These are phyloP conservation scores for Azemiops feae DNA, from an alignment of 2,113 vertebrate species.

Conservation along the genomic window DNA sequence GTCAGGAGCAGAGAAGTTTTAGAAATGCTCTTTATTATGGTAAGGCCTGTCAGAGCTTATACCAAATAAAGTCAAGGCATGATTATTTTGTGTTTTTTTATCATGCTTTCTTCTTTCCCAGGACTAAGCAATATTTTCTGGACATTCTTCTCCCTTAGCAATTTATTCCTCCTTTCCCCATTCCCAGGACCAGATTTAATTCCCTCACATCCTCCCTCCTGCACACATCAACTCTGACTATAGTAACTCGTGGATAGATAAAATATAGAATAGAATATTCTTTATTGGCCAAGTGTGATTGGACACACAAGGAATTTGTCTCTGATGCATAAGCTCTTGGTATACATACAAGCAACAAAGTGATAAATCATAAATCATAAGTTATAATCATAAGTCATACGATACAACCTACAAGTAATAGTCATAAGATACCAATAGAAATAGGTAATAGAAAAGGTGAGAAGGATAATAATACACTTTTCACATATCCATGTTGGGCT, in stretches of 20 bases:
- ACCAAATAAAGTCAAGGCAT: neutral
- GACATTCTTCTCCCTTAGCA: neutral
- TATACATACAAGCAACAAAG: too few relatives aligned
- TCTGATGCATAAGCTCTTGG: too few relatives aligned
- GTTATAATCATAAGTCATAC: too few relatives aligned
- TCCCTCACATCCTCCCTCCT: neutral
- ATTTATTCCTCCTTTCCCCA: neutral
- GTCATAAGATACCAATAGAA: too few relatives aligned
- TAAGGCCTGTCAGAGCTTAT: neutral
- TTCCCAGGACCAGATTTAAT: neutral
- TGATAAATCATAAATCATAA: too few relatives aligned
- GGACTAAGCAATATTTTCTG: neutral
- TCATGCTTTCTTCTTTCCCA: neutral
- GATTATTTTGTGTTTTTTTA: neutral
- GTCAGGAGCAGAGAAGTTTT: neutral
- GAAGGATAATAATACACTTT: neutral
- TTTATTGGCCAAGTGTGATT: too few relatives aligned
- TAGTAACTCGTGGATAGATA: neutral
- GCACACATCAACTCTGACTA: neutral
- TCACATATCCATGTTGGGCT: too few relatives aligned
- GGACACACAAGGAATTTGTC: too few relatives aligned
- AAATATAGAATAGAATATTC: too few relatives aligned
- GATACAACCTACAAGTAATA: too few relatives aligned
- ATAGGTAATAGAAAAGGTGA: too few relatives aligned
- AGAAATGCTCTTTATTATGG: neutral